phyloP scores from a whole-genome alignment of 23 tunicate species.

The Pegea sp. region DNA sequence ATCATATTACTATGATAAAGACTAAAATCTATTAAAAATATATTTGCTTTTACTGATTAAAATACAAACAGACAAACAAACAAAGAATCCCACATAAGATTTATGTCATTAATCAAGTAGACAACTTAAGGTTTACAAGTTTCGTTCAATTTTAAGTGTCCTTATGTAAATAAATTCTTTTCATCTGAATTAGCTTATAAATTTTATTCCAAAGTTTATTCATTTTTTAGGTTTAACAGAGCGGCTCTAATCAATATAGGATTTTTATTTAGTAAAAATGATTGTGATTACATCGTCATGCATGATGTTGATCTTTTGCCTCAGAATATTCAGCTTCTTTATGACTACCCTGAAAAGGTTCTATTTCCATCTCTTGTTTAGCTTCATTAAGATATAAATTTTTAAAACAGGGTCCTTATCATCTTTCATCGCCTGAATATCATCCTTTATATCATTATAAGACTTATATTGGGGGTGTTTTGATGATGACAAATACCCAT shows the following conservation, averaged over 20 bases:
- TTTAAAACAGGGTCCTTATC: slow-evolving; percentile 60
- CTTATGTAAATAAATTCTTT: too few species aligned
- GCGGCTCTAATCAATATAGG: slow-evolving; percentile 92
- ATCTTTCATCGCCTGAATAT: slow-evolving; percentile 88
- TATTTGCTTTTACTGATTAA: too few species aligned
- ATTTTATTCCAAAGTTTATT: too few species aligned
- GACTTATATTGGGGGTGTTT: slow-evolving; percentile 84
- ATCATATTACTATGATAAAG: too few species aligned
- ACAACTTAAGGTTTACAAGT: slow-evolving; percentile 33
- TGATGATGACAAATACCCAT: slow-evolving; percentile 38
- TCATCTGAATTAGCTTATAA: too few species aligned
- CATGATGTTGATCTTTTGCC: slow-evolving; percentile 98
- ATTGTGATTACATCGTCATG: slow-evolving; percentile 92
- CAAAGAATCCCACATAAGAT: slow-evolving; percentile 62
- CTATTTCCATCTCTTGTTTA: background rate
- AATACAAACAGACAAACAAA: too few species aligned
- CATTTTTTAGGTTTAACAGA: slow-evolving; percentile 59
- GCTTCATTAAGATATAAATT: background rate
- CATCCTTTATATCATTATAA: slow-evolving; percentile 92
- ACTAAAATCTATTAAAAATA: too few species aligned
- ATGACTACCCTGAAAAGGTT: slow-evolving; percentile 48
- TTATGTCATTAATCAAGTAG: slow-evolving; percentile 81
- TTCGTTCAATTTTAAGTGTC: too few species aligned
- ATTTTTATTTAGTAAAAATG: slow-evolving; percentile 33
- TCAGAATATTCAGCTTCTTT: slow-evolving; percentile 44